Base-by-base conservation (phyloP, 2,888 invertebrate species). In the Leptinotarsa rubiginosa region DNA sequence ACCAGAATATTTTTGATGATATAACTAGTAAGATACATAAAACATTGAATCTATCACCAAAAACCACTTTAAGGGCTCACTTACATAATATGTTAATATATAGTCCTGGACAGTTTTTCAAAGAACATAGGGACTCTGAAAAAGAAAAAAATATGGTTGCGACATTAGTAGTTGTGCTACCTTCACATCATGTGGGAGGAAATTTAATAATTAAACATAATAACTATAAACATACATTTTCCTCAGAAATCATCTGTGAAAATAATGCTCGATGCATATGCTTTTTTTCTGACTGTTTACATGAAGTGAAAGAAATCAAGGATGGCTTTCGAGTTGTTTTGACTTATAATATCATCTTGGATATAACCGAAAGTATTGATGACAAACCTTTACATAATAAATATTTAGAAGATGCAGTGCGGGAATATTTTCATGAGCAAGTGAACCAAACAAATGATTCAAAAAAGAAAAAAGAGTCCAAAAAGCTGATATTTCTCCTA, bases 71-170 rank as follows among this genome's bases (percentile, higher is more conserved):
- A 4, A 47, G 47, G 31, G n/a, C 52, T n/a, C 49, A 52, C 4
- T n/a, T 68, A 68, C 68, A 68, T 50, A 68, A 68, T 18, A 50
- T 68, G 52, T 50, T 68, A 25, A 68, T 68, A n/a, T 68, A 68
- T 50, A n/a, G 50, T 16, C 68, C 68, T n/a, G 68, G 68, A 25
- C 68, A 68, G n/a, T 68, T 68, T 50, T 68, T 68, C 47, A 49
- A 50, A n/a, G 31, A 31, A 13, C 68, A 68, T n/a, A 47, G 54
- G 13, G 68, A 68, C 47, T 31, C 68, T 25, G 68, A 68, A 50
- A 68, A 68, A 68, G n/a, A 25, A 13, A 12, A 47, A 22, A 68
- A 68, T 18, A 68, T 68, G 68, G 52, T 68, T 22, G 68, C 68
- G 3, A 68, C 68, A 13, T 50, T 68, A 22, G 68, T 68, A n/a